These are phyloP conservation scores for Myotis lucifugus DNA, from an alignment of 2,113 vertebrate species.

Conservation along the genomic window DNA sequence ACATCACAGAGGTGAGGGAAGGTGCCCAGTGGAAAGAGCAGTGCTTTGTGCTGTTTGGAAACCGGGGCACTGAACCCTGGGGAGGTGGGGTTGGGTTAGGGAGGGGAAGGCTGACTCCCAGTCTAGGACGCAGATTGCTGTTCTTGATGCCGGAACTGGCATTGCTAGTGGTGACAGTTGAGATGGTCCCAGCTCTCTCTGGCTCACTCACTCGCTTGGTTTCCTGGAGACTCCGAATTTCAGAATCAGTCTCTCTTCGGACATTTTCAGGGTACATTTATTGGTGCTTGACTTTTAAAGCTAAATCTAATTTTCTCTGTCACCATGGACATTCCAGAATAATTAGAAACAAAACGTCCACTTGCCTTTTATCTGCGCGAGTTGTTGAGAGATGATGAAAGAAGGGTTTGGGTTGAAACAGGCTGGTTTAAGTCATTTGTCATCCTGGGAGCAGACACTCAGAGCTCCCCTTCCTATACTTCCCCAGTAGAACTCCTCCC, in stretches of 20 bases:
- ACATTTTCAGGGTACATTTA: conserved; percentile 24
- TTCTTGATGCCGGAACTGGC: not conserved
- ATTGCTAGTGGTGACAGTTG: fast-evolving
- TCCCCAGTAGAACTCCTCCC: not conserved
- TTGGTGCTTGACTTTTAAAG: conserved; percentile 62
- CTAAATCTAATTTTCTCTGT: conserved; percentile 44
- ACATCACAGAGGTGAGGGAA: not conserved
- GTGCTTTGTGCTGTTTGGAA: not conserved
- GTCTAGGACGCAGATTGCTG: not conserved
- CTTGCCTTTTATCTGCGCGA: conserved; percentile 36
- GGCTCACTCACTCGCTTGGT: not conserved
- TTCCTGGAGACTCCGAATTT: not conserved
- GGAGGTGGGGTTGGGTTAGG: not conserved
- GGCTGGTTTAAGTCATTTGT: not conserved
- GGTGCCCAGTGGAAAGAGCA: fast-evolving
- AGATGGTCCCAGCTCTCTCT: not conserved
- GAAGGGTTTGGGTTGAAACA: not conserved
- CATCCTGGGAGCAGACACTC: not conserved
- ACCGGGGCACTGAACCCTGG: not conserved
- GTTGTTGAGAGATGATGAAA: conserved; percentile 10
- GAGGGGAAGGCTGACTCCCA: not conserved
- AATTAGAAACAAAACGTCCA: conserved; percentile 50
- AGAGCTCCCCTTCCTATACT: too few relatives aligned
- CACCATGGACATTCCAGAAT: conserved; percentile 49
- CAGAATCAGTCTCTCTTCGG: not conserved